Conservation (phyloP, 2,113 vertebrate genomes). For the Nymphicus hollandicus region DNA sequence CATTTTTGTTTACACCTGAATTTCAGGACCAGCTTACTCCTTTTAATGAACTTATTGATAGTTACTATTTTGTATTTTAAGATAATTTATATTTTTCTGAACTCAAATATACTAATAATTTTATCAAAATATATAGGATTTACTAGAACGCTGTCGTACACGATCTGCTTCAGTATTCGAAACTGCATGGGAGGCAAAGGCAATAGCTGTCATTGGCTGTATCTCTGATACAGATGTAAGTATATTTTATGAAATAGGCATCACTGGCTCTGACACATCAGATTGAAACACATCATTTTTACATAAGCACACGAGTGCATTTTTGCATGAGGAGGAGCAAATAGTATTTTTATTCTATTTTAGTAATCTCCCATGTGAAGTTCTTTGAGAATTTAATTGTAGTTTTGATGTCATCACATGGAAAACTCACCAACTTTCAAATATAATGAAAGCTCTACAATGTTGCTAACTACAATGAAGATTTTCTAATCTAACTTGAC, state of each 20-base stretch:
- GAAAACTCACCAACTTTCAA: background rate
- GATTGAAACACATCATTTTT: background rate
- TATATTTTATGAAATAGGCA: background rate
- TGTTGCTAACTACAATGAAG: background rate
- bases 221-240: conserved; percentile 89
- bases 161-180: conserved; percentile 87
- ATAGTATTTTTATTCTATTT: background rate
- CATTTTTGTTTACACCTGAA: background rate
- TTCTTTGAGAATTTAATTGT: background rate
- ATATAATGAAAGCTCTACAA: background rate
- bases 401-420: background rate
- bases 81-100: background rate
- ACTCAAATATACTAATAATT: background rate
- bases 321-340: background rate
- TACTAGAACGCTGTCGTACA: conserved; percentile 86
- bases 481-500: background rate
- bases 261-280: background rate
- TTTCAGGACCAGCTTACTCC: background rate
- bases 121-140: conserved; percentile 76
- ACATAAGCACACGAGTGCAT: background rate
- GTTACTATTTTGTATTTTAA: background rate
- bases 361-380: background rate
- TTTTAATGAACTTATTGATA: background rate
- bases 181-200: conserved; percentile 94
- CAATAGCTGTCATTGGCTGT: conserved; percentile 86